A percentile compares a stretch with the other conserved stretches of the same genome.
phyloP scores from a whole-genome alignment of 2,797 vertebrate species.

The Myotis findleyi region DNA sequence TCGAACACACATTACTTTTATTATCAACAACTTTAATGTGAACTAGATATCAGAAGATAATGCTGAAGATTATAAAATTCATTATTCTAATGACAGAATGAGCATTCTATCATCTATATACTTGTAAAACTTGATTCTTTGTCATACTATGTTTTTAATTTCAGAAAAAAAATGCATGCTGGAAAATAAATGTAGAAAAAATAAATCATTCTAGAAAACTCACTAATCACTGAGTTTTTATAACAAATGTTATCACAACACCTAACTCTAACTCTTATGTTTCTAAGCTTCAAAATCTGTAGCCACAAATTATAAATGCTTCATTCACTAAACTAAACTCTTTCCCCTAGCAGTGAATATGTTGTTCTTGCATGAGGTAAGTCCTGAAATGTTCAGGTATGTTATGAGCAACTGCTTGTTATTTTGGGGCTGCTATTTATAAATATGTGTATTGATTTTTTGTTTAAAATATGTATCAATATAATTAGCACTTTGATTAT shows the following conservation, averaged over 20 bases:
- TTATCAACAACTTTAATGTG: neutral
- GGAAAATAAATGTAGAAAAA: slow-evolving; percentile 17
- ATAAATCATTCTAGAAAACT: neutral
- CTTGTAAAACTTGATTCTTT: neutral
- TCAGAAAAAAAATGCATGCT: neutral
- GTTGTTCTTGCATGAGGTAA: neutral
- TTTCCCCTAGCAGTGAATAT: neutral
- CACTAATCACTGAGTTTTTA: neutral
- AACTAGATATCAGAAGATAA: neutral
- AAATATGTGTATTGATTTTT: neutral
- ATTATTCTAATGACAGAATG: slow-evolving; percentile 29
- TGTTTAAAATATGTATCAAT: slow-evolving; percentile 29
- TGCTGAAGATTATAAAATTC: neutral
- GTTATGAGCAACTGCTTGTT: neutral
- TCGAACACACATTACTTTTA: neutral
- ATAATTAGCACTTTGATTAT: neutral
- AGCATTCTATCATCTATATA: neutral
- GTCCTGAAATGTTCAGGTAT: neutral
- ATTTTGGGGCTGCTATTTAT: neutral
- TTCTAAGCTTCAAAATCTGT: slow-evolving; percentile 20
- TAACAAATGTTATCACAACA: neutral
- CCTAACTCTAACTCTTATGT: neutral
- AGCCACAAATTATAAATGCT: neutral
- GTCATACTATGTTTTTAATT: neutral
- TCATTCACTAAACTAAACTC: neutral